Conservation (phyloP, 2,888 invertebrate species). For the Helleia helle region DNA sequence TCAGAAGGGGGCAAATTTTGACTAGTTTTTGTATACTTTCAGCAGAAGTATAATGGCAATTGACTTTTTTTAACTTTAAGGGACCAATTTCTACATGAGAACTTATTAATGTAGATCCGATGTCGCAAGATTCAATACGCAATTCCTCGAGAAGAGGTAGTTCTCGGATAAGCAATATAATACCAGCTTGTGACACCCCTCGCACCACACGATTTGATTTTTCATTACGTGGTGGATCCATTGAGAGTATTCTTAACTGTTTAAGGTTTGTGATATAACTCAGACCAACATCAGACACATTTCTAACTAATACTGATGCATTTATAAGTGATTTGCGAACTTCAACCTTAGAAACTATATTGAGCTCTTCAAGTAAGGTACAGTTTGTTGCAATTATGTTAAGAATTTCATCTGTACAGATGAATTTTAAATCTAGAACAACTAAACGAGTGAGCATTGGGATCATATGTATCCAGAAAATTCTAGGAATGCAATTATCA, state of each 20-base stretch:
- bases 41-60: slow-evolving; percentile 60
- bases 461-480: slow-evolving; percentile 54
- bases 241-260: slow-evolving; percentile 48
- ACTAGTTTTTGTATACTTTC: slow-evolving; percentile 54
- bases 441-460: slow-evolving; percentile 48
- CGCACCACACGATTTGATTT: slow-evolving; percentile 52
- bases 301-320: slow-evolving; percentile 59
- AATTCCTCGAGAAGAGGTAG: slow-evolving; percentile 60
- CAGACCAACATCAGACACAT: slow-evolving; percentile 61
- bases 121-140: slow-evolving; percentile 63
- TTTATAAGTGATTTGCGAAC: slow-evolving; percentile 62
- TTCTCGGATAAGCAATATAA: slow-evolving; percentile 49
- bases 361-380: slow-evolving; percentile 55
- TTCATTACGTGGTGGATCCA: slow-evolving; percentile 65
- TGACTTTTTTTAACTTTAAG: slow-evolving; percentile 55
- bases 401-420: slow-evolving; percentile 67
- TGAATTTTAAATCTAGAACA: slow-evolving; percentile 61
- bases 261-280: slow-evolving; percentile 49
- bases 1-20: slow-evolving; percentile 55
- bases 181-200: slow-evolving; percentile 60
- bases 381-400: slow-evolving; percentile 51
- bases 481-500: slow-evolving; percentile 55
- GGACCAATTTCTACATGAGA: slow-evolving; percentile 47
- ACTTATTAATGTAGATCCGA: slow-evolving; percentile 60
- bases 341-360: slow-evolving; percentile 64